Conservation (phyloP, 1,140 invertebrate genomes). For the Drosophila baimaii region DNA sequence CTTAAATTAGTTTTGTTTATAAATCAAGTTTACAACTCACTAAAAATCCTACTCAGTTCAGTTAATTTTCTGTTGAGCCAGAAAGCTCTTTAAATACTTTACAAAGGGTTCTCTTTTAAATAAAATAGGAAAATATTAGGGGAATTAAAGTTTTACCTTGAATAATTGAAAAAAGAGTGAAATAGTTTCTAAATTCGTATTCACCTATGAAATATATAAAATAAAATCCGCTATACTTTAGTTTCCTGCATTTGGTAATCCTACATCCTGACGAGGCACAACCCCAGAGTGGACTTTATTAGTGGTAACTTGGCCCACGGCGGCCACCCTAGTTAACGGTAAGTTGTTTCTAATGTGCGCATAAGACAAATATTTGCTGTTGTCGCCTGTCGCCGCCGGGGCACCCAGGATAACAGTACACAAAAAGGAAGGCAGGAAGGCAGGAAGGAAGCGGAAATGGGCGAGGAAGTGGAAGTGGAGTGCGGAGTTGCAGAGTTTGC, state of each 20-base stretch:
- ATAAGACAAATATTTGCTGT: conserved; percentile 55
- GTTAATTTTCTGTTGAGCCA: no score
- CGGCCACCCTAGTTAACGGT: conserved; percentile 46
- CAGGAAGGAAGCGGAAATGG: conserved; percentile 6
- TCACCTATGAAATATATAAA: not conserved
- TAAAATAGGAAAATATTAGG: no score
- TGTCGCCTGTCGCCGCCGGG: conserved; percentile 46
- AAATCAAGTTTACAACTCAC: no score
- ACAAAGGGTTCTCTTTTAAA: no score
- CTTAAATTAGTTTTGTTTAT: no score
- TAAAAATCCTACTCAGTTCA: no score
- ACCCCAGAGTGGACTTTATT: conserved; percentile 9
- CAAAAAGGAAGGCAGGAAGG: conserved; percentile 4
- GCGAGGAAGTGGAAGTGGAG: conserved; percentile 42
- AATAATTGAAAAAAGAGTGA: no score
- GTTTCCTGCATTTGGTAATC: not conserved
- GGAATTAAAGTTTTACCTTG: no score
- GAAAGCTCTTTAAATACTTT: no score
- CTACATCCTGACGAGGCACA: not conserved
- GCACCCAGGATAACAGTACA: conserved; percentile 1
- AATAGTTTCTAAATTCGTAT: no score
- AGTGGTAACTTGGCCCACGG: conserved; percentile 6
- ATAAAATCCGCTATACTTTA: not conserved
- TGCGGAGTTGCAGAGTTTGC: no score
- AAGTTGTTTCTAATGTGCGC: conserved; percentile 56